phyloP scores from a whole-genome alignment of 2,797 vertebrate genomes.

The Sciurus vulgaris region DNA sequence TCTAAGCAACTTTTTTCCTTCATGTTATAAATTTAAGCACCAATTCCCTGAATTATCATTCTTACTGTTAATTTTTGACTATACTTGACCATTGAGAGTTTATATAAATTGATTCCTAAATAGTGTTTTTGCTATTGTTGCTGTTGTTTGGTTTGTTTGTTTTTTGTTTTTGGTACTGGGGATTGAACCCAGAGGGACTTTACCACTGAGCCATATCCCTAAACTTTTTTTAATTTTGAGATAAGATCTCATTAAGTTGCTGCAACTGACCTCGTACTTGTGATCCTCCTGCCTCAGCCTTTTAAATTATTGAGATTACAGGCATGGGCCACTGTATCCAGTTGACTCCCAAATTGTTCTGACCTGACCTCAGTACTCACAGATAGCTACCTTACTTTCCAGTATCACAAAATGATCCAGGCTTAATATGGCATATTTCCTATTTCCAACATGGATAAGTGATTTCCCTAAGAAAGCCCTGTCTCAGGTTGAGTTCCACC shows the following conservation, averaged over 20 bases:
- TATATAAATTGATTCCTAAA: neutral
- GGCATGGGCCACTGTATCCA: too few species aligned
- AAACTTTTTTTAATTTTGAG: too few species aligned
- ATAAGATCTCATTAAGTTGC: too few species aligned
- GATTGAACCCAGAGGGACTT: too few species aligned
- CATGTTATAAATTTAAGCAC: constrained; percentile 35
- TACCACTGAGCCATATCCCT: too few species aligned
- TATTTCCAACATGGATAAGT: neutral
- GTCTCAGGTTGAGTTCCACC: neutral
- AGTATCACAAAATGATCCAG: neutral
- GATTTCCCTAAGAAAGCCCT: constrained; percentile 25
- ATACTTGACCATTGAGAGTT: neutral
- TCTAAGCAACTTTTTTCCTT: neutral
- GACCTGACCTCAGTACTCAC: neutral
- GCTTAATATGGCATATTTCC: neutral
- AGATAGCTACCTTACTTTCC: constrained; percentile 30
- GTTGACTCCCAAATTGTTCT: neutral
- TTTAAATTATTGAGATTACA: too few species aligned
- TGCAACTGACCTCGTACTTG: too few species aligned
- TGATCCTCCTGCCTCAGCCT: neutral
- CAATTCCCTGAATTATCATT: neutral
- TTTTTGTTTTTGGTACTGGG: too few species aligned
- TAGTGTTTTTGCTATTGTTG: too few species aligned
- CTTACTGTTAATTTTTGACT: neutral
- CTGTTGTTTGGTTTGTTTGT: too few species aligned